phyloP scores from a whole-genome alignment of 2,797 vertebrate species.

The Tapera naevia region DNA sequence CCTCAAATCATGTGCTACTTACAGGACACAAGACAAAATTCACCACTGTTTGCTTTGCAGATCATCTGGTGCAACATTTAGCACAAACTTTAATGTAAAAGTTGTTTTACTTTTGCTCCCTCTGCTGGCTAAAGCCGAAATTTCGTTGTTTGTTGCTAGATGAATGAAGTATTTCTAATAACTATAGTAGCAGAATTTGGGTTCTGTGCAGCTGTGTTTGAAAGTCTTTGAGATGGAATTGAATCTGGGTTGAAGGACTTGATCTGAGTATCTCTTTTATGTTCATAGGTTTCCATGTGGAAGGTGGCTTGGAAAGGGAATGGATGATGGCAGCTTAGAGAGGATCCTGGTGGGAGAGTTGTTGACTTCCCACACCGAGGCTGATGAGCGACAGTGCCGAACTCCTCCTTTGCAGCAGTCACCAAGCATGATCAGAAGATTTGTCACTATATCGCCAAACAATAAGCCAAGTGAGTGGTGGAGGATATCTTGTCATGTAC shows the following conservation, averaged over 20 bases:
- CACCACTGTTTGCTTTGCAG: not conserved
- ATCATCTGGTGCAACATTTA: not conserved
- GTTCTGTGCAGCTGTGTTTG: not conserved
- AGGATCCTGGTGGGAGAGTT: slow-evolving; percentile 95
- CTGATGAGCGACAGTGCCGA: slow-evolving; percentile 91
- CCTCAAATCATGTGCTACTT: not conserved
- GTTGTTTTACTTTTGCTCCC: slow-evolving; percentile 7
- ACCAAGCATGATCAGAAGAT: slow-evolving; percentile 96
- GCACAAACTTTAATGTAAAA: not conserved
- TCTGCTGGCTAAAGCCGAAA: slow-evolving; percentile 12
- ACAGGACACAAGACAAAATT: not conserved
- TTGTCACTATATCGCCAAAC: slow-evolving; percentile 96
- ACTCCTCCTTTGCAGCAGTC: slow-evolving; percentile 97
- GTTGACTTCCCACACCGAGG: slow-evolving; percentile 87
- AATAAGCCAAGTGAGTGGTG: slow-evolving; percentile 92
- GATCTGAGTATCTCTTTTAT: not conserved
- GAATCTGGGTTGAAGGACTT: not conserved
- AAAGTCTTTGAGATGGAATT: not conserved
- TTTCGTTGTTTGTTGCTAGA: not conserved
- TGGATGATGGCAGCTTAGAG: slow-evolving; percentile 97
- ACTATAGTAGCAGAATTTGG: not conserved
- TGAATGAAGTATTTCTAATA: not conserved
- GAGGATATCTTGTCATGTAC: not conserved
- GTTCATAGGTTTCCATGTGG: slow-evolving; percentile 93
- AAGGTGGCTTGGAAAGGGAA: slow-evolving; percentile 96